Percentiles rank a stretch among this genome's conserved stretches.
These are phyloP conservation scores for Cuculus canorus DNA, from an alignment of 2,797 vertebrate genomes.

Conservation along the genomic window DNA sequence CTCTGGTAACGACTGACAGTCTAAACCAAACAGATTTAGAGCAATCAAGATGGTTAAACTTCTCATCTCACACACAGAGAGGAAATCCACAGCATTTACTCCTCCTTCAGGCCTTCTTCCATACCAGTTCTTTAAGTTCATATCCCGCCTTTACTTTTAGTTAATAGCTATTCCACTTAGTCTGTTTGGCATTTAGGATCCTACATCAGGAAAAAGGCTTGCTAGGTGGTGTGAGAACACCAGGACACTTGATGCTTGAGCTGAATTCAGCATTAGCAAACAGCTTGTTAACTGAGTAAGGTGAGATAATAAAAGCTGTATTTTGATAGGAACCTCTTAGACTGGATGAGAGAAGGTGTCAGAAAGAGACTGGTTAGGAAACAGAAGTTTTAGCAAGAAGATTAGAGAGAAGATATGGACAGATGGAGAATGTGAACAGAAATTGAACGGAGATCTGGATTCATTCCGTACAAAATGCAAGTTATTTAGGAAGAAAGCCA, in stretches of 20 bases:
- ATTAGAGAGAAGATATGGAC: conserved; percentile 8
- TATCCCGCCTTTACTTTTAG: background rate
- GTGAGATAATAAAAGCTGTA: conserved; percentile 32
- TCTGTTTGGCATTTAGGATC: background rate
- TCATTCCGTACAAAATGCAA: background rate
- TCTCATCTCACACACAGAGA: background rate
- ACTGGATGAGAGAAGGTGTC: background rate
- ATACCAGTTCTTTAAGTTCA: background rate
- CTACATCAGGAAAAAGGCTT: background rate
- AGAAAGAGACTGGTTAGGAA: background rate
- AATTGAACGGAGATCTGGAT: background rate
- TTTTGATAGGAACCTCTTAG: conserved; percentile 7
- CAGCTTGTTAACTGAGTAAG: conserved; percentile 12
- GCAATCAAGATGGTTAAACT: background rate
- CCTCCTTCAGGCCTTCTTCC: background rate
- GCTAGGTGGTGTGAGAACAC: background rate
- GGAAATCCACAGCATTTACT: background rate
- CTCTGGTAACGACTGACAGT: background rate
- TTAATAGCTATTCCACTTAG: background rate
- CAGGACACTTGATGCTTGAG: background rate
- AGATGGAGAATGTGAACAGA: conserved; percentile 55
- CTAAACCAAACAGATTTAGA: background rate
- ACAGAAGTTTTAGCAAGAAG: conserved; percentile 14
- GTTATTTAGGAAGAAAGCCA: background rate
- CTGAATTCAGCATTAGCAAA: background rate